phyloP scores from a whole-genome alignment of 2,888 invertebrate genomes.

The Mantis religiosa region DNA sequence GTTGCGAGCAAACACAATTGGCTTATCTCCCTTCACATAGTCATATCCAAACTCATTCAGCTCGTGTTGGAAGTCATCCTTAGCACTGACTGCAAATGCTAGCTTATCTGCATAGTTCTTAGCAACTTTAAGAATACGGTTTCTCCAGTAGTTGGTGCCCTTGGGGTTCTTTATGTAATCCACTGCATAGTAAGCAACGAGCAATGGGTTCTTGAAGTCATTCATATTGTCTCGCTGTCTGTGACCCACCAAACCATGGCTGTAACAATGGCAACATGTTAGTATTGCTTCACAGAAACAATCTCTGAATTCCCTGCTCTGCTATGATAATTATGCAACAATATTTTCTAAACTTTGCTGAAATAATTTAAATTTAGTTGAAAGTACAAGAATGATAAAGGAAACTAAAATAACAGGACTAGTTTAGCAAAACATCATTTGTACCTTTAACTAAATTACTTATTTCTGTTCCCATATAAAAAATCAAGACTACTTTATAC shows the following conservation, averaged over 20 bases:
- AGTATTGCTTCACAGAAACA: not conserved
- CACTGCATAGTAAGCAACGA: conserved; percentile 89
- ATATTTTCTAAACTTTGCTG: too few species aligned
- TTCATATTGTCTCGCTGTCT: conserved; percentile 78
- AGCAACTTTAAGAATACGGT: conserved; percentile 87
- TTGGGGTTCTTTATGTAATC: conserved; percentile 96
- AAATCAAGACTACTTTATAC: too few species aligned
- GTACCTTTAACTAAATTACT: too few species aligned
- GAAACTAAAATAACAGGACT: too few species aligned
- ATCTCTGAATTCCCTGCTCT: too few species aligned
- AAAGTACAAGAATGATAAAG: too few species aligned
- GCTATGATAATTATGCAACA: not conserved
- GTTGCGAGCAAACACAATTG: conserved; percentile 79
- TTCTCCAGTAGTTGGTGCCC: conserved; percentile 99
- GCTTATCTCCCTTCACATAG: conserved; percentile 82
- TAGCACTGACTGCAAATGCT: conserved; percentile 86
- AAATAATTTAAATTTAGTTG: too few species aligned
- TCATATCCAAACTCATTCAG: conserved; percentile 89
- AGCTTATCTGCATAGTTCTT: conserved; percentile 63
- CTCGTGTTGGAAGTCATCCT: conserved; percentile 92
- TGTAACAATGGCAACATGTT: conserved; percentile 41
- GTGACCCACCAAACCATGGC: conserved; percentile 89
- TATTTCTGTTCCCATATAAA: too few species aligned
- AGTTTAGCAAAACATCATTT: too few species aligned
- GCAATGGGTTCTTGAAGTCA: conserved; percentile 84